Evolutionary conservation across 1,140 invertebrate species (phyloP), one percentile per base, ranked within the genome.

Genomic region (Sycophaga agraensis): DNA sequence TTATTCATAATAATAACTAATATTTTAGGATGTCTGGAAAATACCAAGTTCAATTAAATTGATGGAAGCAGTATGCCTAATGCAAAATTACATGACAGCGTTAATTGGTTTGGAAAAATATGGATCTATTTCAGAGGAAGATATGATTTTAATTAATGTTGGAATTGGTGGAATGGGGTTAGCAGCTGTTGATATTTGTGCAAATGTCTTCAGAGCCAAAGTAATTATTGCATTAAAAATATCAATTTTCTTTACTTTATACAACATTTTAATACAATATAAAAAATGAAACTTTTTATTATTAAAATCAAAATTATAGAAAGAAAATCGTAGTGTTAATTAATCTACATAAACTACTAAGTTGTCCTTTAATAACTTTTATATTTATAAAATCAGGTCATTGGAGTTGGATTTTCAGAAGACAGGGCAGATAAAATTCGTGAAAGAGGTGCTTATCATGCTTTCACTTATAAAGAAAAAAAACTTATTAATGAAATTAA

Each of bases 181-280:
- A 49, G 85, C 87, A 53, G 83, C 85, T 12, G 80, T 87, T 17
- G 87, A 88, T 75, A 72, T 88, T 49, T 85, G 85, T 16, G 79
- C 82, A 28, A 86, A 86, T 73, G 80, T 87, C 26, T 87, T 84
- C 66, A 82, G 79, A 73, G 78, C 85, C 16, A 79, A 86, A 74
- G 86, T 86, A 67, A 40, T 46, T 54, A 28, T 54, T 53, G 40
- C 11, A 31, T 31, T 31, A n/a, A n/a, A n/a, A n/a, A n/a, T n/a
- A n/a, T n/a, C n/a, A n/a, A n/a, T n/a, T n/a, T n/a, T n/a, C n/a
- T n/a, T 31, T 6, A 31, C 28, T 31, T 31, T 31, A 4, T 6
- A 31, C 28, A 31, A 11, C 11, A 31, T 11, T 11, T 31, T 31
- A 6, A 31, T 31, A 6, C 28, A 31, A 31, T 31, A 31, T 6